Conservation (phyloP, 2,113 vertebrate species). For the Oceanites oceanicus region DNA sequence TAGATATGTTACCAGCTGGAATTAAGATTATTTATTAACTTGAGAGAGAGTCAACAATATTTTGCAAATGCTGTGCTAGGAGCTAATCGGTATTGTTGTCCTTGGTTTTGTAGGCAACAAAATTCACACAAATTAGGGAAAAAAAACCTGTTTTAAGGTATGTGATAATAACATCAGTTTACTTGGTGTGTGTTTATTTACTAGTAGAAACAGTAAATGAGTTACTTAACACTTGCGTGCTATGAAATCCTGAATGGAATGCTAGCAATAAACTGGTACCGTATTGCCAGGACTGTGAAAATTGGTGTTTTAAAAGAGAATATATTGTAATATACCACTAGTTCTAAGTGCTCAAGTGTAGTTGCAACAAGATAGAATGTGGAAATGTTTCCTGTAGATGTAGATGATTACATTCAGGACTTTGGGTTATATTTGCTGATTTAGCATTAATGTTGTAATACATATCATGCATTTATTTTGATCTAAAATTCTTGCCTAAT, state of each 20-base stretch:
- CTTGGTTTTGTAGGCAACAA: slow-evolving; percentile 22
- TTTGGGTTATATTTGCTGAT: neutral
- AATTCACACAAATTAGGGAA: neutral
- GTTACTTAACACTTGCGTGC: neutral
- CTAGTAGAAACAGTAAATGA: neutral
- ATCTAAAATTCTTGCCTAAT: neutral
- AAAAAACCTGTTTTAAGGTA: slow-evolving; percentile 52
- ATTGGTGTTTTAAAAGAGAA: neutral
- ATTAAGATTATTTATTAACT: neutral
- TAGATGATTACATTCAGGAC: neutral
- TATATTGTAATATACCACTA: neutral
- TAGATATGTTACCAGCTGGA: neutral
- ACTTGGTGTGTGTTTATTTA: slow-evolving; percentile 56
- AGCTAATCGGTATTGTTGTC: neutral
- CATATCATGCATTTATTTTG: neutral
- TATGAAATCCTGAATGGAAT: slow-evolving; percentile 15
- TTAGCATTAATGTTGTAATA: neutral
- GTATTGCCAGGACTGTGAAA: slow-evolving; percentile 39
- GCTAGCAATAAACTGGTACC: slow-evolving; percentile 40
- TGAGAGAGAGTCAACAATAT: neutral
- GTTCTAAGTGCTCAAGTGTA: neutral
- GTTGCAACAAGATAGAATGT: neutral
- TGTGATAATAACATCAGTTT: slow-evolving; percentile 39
- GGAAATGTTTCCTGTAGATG: neutral
- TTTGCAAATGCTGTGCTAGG: neutral